Base-by-base conservation (phyloP, 2,888 invertebrate genomes). In the Octodonta nipae region DNA sequence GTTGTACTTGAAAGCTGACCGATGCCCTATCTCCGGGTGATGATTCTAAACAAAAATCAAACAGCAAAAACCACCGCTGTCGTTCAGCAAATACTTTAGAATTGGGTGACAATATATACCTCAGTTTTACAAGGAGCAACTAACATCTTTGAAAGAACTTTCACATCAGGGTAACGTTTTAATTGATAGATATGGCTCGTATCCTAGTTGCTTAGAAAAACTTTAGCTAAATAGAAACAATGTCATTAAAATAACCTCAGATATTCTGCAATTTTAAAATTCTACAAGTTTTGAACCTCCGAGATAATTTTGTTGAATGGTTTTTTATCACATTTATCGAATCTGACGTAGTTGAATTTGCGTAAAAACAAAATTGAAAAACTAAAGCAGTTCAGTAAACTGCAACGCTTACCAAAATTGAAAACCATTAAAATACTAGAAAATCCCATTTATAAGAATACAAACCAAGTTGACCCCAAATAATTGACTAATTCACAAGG, bases 271-370 rank as follows among this genome's bases (percentile, higher is more conserved):
- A 56, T 24, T 62, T 82, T 43, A 50, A 54, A 0, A 71, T 73
- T 45, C 56, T 88, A 36, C 68, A 71, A 37, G 71, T 78, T 11
- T 58, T 88, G 8, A 85, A 87, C 50, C 56, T 86, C 20, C 70
- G 85, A 1, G 67, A 70, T 26, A 88, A 88, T 57, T 68, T 65
- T 7, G 24, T 49, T 75, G 7, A 57, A 68, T 15, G 73, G 73
- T 1, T 73, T 75, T 39, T 50, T 58, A 5, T 47, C 53, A 7
- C 45, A 40, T 1, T 48, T 67, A 17, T 55, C 35, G 4, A 69
- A 67, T 36, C 53, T 75, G 11, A 55, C 52, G 16, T 75, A 75
- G 35, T 26, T 75, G 1, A 75, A 75, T 51, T 42, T 75, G 15
- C 54, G 75, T 2, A 64, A 64, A 37, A 73, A 73, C 39, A 65